Evolutionary conservation across 1,140 invertebrate species (phyloP).

Genomic region (Cydia pomonella): DNA sequence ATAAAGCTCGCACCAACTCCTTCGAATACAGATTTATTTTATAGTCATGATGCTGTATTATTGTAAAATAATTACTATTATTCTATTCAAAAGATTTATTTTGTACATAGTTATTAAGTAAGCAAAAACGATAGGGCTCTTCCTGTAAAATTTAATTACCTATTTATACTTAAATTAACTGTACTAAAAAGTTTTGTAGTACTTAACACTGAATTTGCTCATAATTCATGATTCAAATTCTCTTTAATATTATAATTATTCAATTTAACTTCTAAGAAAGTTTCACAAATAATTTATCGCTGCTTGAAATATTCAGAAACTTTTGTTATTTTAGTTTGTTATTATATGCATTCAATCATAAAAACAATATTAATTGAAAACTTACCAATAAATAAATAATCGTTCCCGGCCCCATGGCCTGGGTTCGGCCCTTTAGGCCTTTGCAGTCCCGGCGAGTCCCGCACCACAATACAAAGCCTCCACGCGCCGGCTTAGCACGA

Average conservation of each 20-base stretch:
- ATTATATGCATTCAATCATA: neutral
- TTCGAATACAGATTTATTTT: too few species aligned
- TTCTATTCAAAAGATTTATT: neutral
- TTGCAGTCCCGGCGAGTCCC: slow-evolving; percentile 44
- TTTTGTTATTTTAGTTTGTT: neutral
- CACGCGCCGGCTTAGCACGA: slow-evolving; percentile 55
- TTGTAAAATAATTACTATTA: neutral
- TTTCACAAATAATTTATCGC: neutral
- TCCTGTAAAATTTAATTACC: neutral
- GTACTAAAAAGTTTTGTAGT: neutral
- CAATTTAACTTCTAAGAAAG: neutral
- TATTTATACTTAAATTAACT: neutral
- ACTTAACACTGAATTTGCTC: neutral
- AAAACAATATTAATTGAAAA: slow-evolving; percentile 34
- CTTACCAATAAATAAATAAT: slow-evolving; percentile 69
- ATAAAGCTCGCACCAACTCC: too few species aligned
- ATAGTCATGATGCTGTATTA: too few species aligned
- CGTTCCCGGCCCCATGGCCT: slow-evolving; percentile 72
- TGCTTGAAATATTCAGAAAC: neutral
- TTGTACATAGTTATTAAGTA: neutral
- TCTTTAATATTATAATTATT: neutral
- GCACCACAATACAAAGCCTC: slow-evolving; percentile 55
- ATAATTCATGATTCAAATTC: neutral
- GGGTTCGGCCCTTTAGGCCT: slow-evolving; percentile 58
- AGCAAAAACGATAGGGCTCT: neutral